Percentiles rank a stretch among this genome's conserved stretches.
These are phyloP conservation scores for Agonum fuliginosum DNA, from an alignment of 2,888 invertebrate species.

Conservation along the genomic window DNA sequence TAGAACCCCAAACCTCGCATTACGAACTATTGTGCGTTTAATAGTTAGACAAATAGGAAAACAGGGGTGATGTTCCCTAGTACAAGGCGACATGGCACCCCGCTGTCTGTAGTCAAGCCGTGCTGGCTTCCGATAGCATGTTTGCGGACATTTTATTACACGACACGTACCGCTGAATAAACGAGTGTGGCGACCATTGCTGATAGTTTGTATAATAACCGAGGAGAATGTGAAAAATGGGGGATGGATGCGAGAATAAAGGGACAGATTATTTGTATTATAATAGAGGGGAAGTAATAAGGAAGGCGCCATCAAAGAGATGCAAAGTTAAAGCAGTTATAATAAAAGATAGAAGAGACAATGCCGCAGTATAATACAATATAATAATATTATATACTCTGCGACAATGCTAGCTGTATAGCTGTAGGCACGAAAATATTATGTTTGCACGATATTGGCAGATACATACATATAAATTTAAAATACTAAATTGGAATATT, in stretches of 20 bases:
- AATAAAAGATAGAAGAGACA: no score
- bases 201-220: constrained; percentile 33
- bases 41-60: constrained; percentile 32
- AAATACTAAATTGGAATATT: no score
- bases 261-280: constrained; percentile 5
- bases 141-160: constrained; percentile 44
- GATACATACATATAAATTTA: no score
- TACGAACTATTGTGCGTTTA: constrained; percentile 30
- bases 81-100: background rate
- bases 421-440: no score
- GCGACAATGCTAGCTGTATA: no score
- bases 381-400: no score
- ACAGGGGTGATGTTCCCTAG: constrained; percentile 14
- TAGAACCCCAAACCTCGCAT: constrained; percentile 1
- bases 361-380: no score
- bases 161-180: constrained; percentile 28
- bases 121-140: constrained; percentile 35
- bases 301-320: no score
- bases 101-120: background rate
- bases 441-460: no score
- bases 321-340: no score
- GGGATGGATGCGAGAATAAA: constrained; percentile 2
- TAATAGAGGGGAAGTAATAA: background rate
- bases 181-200: background rate
- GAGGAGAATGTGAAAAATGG: constrained; percentile 11